Evolutionary conservation across 2,888 invertebrate species (phyloP).

Genomic region (Nowickia ferox): DNA sequence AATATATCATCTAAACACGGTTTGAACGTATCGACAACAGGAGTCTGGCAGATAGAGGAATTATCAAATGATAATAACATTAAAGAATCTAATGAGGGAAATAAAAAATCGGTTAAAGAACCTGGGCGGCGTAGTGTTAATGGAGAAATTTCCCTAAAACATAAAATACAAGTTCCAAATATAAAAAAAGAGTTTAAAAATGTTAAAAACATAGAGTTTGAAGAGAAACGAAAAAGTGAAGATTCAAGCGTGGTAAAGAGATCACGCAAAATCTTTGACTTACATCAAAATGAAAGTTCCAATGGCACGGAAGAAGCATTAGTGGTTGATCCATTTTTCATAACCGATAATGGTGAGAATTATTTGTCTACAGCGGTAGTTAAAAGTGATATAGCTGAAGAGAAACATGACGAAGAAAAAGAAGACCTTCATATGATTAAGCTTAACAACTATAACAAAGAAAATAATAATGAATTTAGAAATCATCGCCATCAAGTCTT

Average conservation of each 20-base stretch:
- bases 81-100: neutral
- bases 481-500: constrained; percentile 18
- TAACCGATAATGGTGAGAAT: constrained; percentile 80
- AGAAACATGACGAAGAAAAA: constrained; percentile 36
- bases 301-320: constrained; percentile 66
- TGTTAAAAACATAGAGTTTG: neutral
- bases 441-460: constrained; percentile 52
- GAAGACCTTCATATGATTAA: constrained; percentile 70
- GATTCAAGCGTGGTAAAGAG: neutral
- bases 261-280: neutral
- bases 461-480: constrained; percentile 64
- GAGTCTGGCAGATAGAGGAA: constrained; percentile 60
- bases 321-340: constrained; percentile 81
- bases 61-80: neutral
- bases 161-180: neutral
- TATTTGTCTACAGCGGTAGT: constrained; percentile 80
- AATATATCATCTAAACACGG: neutral
- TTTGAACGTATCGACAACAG: constrained; percentile 32
- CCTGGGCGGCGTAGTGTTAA: neutral
- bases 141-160: no score
- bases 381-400: neutral
- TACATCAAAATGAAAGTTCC: neutral
- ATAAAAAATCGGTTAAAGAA: neutral
- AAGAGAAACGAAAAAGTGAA: neutral
- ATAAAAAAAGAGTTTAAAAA: neutral